phyloP scores from a whole-genome alignment of 1,140 invertebrate species.

The Phocides pigmalion region DNA sequence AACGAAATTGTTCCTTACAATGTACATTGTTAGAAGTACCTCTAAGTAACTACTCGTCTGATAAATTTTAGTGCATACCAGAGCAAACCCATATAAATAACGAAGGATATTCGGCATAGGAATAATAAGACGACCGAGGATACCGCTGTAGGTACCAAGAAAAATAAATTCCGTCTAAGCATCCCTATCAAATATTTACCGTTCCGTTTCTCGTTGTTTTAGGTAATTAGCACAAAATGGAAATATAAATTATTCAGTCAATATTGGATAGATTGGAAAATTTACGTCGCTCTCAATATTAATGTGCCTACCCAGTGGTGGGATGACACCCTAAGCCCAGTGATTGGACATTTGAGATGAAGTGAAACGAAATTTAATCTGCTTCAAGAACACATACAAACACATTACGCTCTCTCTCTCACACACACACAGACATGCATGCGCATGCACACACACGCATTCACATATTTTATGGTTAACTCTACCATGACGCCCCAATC shows the following conservation, averaged over 20 bases:
- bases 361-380: too few relatives aligned
- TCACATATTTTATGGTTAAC: too few relatives aligned
- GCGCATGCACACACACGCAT: too few relatives aligned
- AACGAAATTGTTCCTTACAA: too few relatives aligned
- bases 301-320: too few relatives aligned
- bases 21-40: too few relatives aligned
- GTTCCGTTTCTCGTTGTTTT: constrained; percentile 12
- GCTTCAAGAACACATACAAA: too few relatives aligned
- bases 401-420: too few relatives aligned
- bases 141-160: neutral
- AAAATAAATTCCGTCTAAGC: constrained; percentile 25
- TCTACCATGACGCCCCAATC: too few relatives aligned
- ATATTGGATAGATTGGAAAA: constrained; percentile 2
- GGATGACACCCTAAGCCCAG: too few relatives aligned
- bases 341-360: too few relatives aligned
- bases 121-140: constrained; percentile 4
- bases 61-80: neutral
- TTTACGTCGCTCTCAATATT: neutral
- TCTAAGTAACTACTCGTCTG: neutral
- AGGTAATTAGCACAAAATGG: constrained; percentile 16
- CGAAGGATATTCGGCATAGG: neutral
- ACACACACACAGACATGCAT: too few relatives aligned
- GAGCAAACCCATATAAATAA: neutral
- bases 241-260: constrained; percentile 16
- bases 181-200: constrained; percentile 22